Percentiles rank a stretch among this genome's conserved stretches.
phyloP scores from a whole-genome alignment of 1,140 invertebrate species.

The Papilio aristodemus region DNA sequence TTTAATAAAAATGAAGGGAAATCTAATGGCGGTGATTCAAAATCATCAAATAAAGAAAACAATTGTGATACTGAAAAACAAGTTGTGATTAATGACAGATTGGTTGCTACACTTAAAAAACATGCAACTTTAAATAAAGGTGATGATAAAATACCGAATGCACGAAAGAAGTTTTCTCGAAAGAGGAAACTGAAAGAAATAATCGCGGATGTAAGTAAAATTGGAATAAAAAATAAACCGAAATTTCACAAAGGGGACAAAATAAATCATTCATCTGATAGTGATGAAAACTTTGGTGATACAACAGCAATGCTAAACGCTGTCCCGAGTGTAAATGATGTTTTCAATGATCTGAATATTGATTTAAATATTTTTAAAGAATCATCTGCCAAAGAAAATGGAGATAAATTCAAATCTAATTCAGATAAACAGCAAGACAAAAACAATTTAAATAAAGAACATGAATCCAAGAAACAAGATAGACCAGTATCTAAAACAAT shows the following conservation, averaged over 20 bases:
- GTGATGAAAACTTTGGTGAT: conserved; percentile 49
- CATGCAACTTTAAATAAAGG: conserved; percentile 65
- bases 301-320: conserved; percentile 54
- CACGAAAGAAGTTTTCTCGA: conserved; percentile 51
- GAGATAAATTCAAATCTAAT: conserved; percentile 8
- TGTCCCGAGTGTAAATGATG: conserved; percentile 75
- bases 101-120: conserved; percentile 71
- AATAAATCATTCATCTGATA: conserved; percentile 37
- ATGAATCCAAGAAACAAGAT: conserved; percentile 33
- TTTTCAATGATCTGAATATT: conserved; percentile 62
- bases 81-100: conserved; percentile 49
- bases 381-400: conserved; percentile 20
- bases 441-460: conserved; percentile 20
- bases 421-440: neutral
- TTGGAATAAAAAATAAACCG: conserved; percentile 46
- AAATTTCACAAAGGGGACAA: conserved; percentile 40
- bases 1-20: conserved; percentile 55
- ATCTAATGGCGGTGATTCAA: conserved; percentile 36
- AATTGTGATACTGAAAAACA: conserved; percentile 41
- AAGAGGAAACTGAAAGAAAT: conserved; percentile 67
- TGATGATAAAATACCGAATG: conserved; percentile 48
- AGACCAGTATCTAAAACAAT: conserved; percentile 44
- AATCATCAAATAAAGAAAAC: conserved; percentile 36
- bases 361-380: conserved; percentile 54
- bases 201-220: conserved; percentile 42